Evolutionary conservation across 1,140 invertebrate genomes (phyloP).

Genomic region (Macrocentrus cingulum): DNA sequence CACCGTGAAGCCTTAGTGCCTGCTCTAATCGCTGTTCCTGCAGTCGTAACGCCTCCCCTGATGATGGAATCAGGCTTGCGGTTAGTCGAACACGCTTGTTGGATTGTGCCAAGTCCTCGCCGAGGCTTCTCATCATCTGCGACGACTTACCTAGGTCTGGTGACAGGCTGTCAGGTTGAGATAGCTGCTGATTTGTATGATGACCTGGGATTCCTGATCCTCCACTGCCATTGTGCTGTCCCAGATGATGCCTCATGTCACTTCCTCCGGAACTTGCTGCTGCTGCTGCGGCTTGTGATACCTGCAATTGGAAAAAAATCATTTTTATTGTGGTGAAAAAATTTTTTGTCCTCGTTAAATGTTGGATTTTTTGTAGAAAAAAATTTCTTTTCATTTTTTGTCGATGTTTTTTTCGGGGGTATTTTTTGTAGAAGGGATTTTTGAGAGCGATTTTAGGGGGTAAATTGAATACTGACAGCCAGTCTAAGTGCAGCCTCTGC

Average conservation of each 20-base stretch:
- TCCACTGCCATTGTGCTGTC: constrained; percentile 53
- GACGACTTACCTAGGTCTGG: constrained; percentile 54
- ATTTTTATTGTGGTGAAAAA: neutral
- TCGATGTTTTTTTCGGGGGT: no score
- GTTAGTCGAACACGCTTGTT: constrained; percentile 33
- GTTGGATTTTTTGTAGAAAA: neutral
- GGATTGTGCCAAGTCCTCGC: constrained; percentile 29
- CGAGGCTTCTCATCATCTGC: constrained; percentile 30
- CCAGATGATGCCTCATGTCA: constrained; percentile 56
- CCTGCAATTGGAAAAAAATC: constrained; percentile 32
- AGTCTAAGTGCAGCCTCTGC: constrained; percentile 79
- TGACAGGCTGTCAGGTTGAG: constrained; percentile 54
- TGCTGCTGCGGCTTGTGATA: constrained; percentile 55
- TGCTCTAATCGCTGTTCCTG: constrained; percentile 81
- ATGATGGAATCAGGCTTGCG: constrained; percentile 34
- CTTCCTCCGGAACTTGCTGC: constrained; percentile 52
- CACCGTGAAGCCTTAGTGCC: constrained; percentile 74
- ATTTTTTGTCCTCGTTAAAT: neutral
- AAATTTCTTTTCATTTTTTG: no score
- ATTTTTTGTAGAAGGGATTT: no score
- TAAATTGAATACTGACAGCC: constrained; percentile 64
- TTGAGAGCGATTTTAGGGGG: no score
- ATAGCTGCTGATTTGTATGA: constrained; percentile 56
- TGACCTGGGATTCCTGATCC: constrained; percentile 58
- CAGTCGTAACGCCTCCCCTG: constrained; percentile 70